phyloP scores from a whole-genome alignment of 2,797 vertebrate genomes.

The Centroberyx gerrardi region DNA sequence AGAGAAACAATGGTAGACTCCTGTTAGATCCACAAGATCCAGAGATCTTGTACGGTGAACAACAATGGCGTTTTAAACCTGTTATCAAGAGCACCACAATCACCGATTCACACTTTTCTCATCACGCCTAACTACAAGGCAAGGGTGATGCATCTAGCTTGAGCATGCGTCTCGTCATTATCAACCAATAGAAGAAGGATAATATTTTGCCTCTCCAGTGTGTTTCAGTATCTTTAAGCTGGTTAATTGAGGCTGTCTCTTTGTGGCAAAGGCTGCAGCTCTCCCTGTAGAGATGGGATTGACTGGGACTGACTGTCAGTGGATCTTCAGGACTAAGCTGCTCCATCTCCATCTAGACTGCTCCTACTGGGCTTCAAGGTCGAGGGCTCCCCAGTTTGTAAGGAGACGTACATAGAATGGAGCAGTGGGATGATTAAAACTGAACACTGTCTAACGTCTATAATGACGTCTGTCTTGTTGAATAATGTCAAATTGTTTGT shows the following conservation, averaged over 20 bases:
- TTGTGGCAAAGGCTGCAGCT: conserved; percentile 83
- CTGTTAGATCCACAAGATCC: conserved; percentile 2
- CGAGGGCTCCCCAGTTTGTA: conserved; percentile 39
- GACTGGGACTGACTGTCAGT: conserved; percentile 87
- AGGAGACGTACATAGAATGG: conserved; percentile 16
- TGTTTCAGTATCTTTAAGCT: conserved; percentile 73
- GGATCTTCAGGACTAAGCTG: conserved; percentile 87
- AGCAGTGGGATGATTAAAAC: conserved; percentile 8
- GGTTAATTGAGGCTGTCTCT: conserved; percentile 87
- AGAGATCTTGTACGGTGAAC: background rate
- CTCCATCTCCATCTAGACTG: conserved; percentile 77
- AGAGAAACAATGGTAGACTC: conserved; percentile 38
- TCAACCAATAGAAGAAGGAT: conserved; percentile 52
- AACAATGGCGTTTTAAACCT: too few species aligned
- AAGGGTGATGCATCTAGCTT: too few species aligned
- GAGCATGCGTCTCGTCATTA: conserved; percentile 44
- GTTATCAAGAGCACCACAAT: background rate
- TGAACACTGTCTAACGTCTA: conserved; percentile 5
- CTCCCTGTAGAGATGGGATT: conserved; percentile 91
- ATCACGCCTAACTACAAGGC: conserved; percentile 3
- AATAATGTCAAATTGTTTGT: conserved; percentile 20
- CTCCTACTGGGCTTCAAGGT: conserved; percentile 70
- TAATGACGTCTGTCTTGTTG: background rate
- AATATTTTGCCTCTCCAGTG: conserved; percentile 70
- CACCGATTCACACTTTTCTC: background rate